Base-by-base conservation (phyloP, 2,888 invertebrate genomes). In the Eubasilissa splendida region DNA sequence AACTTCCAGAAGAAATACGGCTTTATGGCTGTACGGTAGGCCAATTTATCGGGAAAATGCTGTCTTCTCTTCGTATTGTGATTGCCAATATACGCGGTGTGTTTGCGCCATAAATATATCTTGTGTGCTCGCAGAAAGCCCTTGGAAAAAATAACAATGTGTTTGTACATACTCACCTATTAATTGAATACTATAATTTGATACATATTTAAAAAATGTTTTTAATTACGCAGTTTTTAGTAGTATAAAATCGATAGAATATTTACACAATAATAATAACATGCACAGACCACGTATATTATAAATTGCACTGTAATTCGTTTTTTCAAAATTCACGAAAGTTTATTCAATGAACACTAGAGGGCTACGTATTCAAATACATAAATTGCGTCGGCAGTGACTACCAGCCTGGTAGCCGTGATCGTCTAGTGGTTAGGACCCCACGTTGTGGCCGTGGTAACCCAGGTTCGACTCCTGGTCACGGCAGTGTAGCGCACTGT, bases 381-480 rank as follows among this genome's bases (percentile, higher is more conserved):
- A 0, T 0, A 2, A 31, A 80, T 70, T 76, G 68, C 66, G 68
- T 54, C 79, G 11, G 0, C 1, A 0, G 0, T 11, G 0, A 8
- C 4, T 50, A 80, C 71, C 80, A 54, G 70, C 77, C 75, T 83
- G 79, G 76, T 85, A 91, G 92, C 92, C 92, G 93, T 93, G 92
- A 93, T 93, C 92, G 92, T 93, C 92, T 93, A 93, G 93, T 93
- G 93, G 92, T 93, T 93, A 93, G 93, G 92, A 93, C 92, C 91
- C 92, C 92, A 92, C 93, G 93, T 93, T 93, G 93, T 93, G 93
- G 93, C 93, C 93, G 93, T 92, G 93, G 93, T 92, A 93, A 93
- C 93, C 93, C 93, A 93, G 93, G 93, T 93, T 93, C 93, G 93
- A 93, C 93, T 93, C 93, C 92, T 92, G 92, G 92, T 92, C 92